phyloP scores from a whole-genome alignment of 2,888 invertebrate species.

The Spodoptera littoralis region DNA sequence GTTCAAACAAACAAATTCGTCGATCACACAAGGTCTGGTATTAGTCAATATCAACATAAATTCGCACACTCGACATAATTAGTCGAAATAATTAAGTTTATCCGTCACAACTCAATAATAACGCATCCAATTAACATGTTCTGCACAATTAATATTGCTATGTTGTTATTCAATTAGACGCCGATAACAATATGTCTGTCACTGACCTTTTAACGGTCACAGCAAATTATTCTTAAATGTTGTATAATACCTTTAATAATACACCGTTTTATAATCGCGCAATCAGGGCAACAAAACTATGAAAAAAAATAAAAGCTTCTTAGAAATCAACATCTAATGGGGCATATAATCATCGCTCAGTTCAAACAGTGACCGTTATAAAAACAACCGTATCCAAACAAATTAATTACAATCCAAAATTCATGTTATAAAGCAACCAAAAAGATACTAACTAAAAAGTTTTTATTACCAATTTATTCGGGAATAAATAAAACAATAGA shows the following conservation, averaged over 20 bases:
- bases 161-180: constrained; percentile 53
- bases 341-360: constrained; percentile 15
- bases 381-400: constrained; percentile 39
- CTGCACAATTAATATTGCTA: constrained; percentile 40
- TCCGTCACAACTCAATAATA: constrained; percentile 25
- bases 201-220: constrained; percentile 48
- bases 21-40: too few species aligned
- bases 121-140: constrained; percentile 41
- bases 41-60: not conserved
- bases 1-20: too few species aligned
- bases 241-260: not conserved
- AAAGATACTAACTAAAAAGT: constrained; percentile 6
- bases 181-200: constrained; percentile 44
- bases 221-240: constrained; percentile 17
- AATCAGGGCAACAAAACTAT: constrained; percentile 1
- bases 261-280: constrained; percentile 7
- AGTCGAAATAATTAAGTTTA: constrained; percentile 34
- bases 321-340: constrained; percentile 13
- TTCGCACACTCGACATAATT: constrained; percentile 22
- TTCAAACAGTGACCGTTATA: constrained; percentile 37
- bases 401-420: constrained; percentile 31
- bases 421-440: constrained; percentile 19
- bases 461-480: constrained; percentile 24
- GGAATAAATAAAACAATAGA: constrained; percentile 45
- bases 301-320: constrained; percentile 4